phyloP scores from a whole-genome alignment of 2,888 invertebrate genomes.

The Ophion slaviceki region DNA sequence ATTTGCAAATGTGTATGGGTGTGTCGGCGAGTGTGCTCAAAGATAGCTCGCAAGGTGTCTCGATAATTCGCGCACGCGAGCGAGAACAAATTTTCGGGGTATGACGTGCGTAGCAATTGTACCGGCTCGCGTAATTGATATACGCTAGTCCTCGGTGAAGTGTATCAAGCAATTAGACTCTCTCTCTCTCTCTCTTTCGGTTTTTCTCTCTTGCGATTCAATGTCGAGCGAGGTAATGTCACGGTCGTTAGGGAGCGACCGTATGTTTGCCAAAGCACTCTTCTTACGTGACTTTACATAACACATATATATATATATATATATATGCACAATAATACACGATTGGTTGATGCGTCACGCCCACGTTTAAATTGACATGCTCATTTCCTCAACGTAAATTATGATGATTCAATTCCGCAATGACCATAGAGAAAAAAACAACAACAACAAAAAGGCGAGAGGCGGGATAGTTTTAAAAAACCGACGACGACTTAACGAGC shows the following conservation, averaged over 20 bases:
- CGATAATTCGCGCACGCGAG: slow-evolving; percentile 1
- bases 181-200: not conserved
- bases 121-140: not conserved
- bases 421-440: slow-evolving; percentile 6
- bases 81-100: slow-evolving; percentile 2
- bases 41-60: not conserved
- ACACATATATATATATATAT: slow-evolving; percentile 14
- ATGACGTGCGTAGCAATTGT: not conserved
- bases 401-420: slow-evolving; percentile 33
- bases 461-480: not conserved
- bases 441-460: not conserved
- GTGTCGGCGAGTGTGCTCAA: not conserved
- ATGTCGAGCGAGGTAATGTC: slow-evolving; percentile 79
- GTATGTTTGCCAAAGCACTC: slow-evolving; percentile 60
- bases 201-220: slow-evolving; percentile 67
- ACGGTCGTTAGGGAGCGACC: slow-evolving; percentile 73
- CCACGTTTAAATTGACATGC: slow-evolving; percentile 60
- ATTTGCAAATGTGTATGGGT: not conserved
- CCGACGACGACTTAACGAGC: not conserved
- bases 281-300: slow-evolving; percentile 68
- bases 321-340: slow-evolving; percentile 22
- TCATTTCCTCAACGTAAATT: slow-evolving; percentile 58
- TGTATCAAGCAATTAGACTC: slow-evolving; percentile 74
- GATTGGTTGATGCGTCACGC: slow-evolving; percentile 54
- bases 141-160: slow-evolving; percentile 17